Evolutionary conservation across 2,888 invertebrate genomes (phyloP), one percentile per base, ranked within the genome.

Genomic region (Vanessa cardui): DNA sequence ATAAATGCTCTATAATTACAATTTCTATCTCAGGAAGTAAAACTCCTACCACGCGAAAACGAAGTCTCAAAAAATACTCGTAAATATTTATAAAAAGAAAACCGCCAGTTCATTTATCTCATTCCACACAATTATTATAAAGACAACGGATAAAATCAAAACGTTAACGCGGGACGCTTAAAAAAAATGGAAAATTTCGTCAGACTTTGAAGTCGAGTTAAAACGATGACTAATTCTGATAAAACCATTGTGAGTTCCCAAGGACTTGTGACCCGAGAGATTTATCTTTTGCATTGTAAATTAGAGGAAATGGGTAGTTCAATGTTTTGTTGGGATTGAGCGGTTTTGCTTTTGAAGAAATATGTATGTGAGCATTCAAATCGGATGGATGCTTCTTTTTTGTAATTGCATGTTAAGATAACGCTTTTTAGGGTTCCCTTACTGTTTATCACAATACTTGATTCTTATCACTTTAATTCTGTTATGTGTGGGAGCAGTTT

Each of bases 211-310:
- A 62, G 61, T 47, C 31, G n/a, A 62, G 68, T 58, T 62, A 58
- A 52, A 47, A 69, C 39, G 65, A 62, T 58, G 58, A 46, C 62
- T 66, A 46, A 54, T 63, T 60, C 60, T 44, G 69, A 69, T 69
- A 66, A 26, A 47, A 21, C 56, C 44, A 62, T 70, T 68, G 70
- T 70, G n/a, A 18, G 31, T n/a, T 46, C 39, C 33, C 18, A 33
- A 31, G 31, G 49, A n/a, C 49, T 56, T 26, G 58, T 58, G 66
- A 67, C 45, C 70, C 62, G 67, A 64, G 49, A 31, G 70, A 61
- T 63, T 70, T 64, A 67, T 67, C 67, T 67, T 52, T 56, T 56
- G 61, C 64, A 67, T 70, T 70, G 70, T 70, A 70, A 62, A 70
- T 70, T 67, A 70, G 62, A 64, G 59, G 64, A 67, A 68, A 60